Conservation (phyloP, 2,113 vertebrate genomes). For the Solenodon paradoxus region DNA sequence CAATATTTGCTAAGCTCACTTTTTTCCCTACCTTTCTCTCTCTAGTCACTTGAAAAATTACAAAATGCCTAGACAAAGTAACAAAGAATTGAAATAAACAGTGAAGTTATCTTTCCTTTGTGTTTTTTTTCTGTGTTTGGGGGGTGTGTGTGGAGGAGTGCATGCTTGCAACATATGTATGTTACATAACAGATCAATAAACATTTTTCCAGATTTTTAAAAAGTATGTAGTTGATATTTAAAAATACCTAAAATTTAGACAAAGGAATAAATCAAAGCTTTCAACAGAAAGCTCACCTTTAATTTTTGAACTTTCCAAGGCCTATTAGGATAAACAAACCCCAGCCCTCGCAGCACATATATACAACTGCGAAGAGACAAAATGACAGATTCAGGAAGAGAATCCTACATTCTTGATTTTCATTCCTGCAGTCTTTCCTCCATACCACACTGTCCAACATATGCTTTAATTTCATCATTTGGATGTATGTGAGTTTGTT, state of each 20-base stretch:
- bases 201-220: constrained; percentile 20
- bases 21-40: not conserved
- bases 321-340: not conserved
- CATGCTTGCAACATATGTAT: not conserved
- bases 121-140: not conserved
- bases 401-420: not conserved
- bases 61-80: constrained; percentile 24
- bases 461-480: not conserved
- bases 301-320: not conserved
- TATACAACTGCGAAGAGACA: not conserved
- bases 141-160: not conserved
- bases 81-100: not conserved
- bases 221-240: not conserved
- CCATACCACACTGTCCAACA: not conserved
- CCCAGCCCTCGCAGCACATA: not conserved
- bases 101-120: not conserved
- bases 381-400: not conserved
- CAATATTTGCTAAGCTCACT: not conserved
- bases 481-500: constrained; percentile 24
- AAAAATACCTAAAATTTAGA: not conserved
- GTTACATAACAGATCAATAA: not conserved
- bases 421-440: not conserved
- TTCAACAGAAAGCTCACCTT: not conserved
- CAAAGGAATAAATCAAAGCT: not conserved
- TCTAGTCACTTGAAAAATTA: constrained; percentile 33